Base-by-base conservation (phyloP, 2,797 vertebrate genomes). In the Pipistrellus nathusii region DNA sequence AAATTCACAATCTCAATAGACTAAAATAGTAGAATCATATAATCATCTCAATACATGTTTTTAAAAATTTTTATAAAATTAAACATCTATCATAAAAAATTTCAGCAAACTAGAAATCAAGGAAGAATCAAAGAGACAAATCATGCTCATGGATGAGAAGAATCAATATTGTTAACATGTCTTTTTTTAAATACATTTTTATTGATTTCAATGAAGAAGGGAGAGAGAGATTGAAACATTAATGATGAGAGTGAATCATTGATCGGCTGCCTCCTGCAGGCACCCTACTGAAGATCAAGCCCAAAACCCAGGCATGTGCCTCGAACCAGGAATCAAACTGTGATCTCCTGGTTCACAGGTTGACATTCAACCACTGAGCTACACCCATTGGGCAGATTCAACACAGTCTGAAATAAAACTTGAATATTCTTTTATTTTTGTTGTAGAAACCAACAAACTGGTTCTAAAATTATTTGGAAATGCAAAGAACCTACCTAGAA, bases 11-110 rank as follows among this genome's bases (percentile, higher is more conserved):
- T 84, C 72, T 83, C 64, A 94, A 64, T 35, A 90, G 41, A 77
- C 4, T 94, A 88, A 82, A 82, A 72, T 35, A 85, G 11, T 76
- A 83, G 86, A 91, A 89, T 69, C 25, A 72, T 72, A 59, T 59
- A 48, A 71, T 64, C 32, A 86, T 68, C 38, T 91, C 48, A 83
- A 86, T 69, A 64, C 35, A 87, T 64, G 27, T 77, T n/a, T 72
- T 27, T 30, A 69, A 83, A 53, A 12, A 0, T 13, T 78, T 78
- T 95, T 95, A 68, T 81, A 91, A 91, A 94, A 85, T 72, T 55
- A 38, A 92, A 84, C 21, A 87, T 87, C 21, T 10, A 73, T 85
- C 13, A 82, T 18, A 46, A 89, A 53, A 84, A 71, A 12, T 25
- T 38, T 57, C 80, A 68, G 17, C 62, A 90, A 55, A 82, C 18